Evolutionary conservation across 2,113 vertebrate species (phyloP).

Genomic region (Butorides virescens): DNA sequence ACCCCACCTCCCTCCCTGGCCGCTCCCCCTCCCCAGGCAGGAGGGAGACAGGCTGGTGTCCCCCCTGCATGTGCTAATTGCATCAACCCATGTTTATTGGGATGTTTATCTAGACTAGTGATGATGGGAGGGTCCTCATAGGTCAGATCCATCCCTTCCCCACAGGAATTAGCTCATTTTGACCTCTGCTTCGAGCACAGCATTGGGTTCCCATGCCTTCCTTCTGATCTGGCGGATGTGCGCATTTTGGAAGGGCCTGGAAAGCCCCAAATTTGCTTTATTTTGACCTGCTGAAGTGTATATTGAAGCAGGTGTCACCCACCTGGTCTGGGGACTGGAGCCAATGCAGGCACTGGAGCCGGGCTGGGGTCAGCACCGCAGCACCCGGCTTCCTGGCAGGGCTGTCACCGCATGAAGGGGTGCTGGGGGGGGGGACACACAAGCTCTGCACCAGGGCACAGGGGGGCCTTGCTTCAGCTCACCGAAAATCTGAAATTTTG

Average conservation of each 20-base stretch:
- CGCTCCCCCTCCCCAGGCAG: not conserved
- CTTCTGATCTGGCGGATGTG: not conserved
- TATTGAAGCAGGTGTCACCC: not conserved
- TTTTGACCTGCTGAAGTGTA: not conserved
- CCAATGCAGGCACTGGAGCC: not conserved
- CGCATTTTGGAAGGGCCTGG: accelerated
- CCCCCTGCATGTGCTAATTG: conserved; percentile 36
- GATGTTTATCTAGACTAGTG: conserved; percentile 28
- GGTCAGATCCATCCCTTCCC: not conserved
- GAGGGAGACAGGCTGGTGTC: not conserved
- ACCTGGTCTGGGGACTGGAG: not conserved
- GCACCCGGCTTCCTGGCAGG: accelerated
- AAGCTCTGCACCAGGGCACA: not conserved
- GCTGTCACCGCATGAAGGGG: accelerated
- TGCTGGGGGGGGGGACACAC: not conserved
- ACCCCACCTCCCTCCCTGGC: not conserved
- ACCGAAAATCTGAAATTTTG: not conserved
- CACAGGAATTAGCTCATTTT: not conserved
- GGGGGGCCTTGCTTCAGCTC: not conserved
- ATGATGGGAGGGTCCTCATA: not conserved
- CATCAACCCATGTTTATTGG: conserved; percentile 52
- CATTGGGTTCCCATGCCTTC: not conserved
- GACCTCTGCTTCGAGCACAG: not conserved
- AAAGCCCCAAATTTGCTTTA: not conserved
- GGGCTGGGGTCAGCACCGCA: not conserved